Conservation (phyloP, 1,140 invertebrate genomes). For the Plodia interpunctella region DNA sequence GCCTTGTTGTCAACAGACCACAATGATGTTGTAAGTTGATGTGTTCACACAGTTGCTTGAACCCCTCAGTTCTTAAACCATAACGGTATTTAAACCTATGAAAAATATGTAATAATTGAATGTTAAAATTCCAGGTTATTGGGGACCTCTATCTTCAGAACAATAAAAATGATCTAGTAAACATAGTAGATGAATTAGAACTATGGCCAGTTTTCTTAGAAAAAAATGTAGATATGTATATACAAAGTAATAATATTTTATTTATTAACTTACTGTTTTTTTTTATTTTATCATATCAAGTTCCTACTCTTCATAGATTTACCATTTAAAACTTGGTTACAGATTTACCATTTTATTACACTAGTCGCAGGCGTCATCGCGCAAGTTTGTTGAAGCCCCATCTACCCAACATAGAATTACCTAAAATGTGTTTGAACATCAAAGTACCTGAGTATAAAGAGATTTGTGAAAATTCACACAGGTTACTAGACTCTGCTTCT, state of each 20-base stretch:
- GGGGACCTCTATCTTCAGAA: slow-evolving; percentile 42
- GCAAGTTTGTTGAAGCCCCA: slow-evolving; percentile 38
- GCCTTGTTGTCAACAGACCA: slow-evolving; percentile 33
- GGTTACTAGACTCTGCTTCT: slow-evolving; percentile 9
- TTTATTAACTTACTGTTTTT: neutral
- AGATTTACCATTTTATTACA: slow-evolving; percentile 37
- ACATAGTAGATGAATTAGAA: slow-evolving; percentile 40
- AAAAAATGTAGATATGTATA: slow-evolving; percentile 32
- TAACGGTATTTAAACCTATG: too few relatives aligned
- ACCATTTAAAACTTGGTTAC: slow-evolving; percentile 16
- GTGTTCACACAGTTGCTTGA: too few relatives aligned
- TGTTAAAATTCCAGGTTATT: slow-evolving; percentile 32
- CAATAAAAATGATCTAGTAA: slow-evolving; percentile 23
- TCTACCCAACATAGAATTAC: slow-evolving; percentile 26
- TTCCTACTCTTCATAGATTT: neutral
- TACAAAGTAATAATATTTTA: slow-evolving; percentile 34
- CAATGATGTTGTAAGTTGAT: slow-evolving; percentile 42
- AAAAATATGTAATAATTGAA: too few relatives aligned
- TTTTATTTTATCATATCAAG: too few relatives aligned
- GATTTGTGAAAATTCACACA: slow-evolving; percentile 20
- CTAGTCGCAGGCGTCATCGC: slow-evolving; percentile 36
- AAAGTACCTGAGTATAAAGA: slow-evolving; percentile 24
- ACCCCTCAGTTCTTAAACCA: too few relatives aligned
- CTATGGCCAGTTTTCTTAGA: slow-evolving; percentile 48
- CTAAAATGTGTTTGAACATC: slow-evolving; percentile 24